Base-by-base conservation (phyloP, 1,140 invertebrate species). In the Nebria ingens region DNA sequence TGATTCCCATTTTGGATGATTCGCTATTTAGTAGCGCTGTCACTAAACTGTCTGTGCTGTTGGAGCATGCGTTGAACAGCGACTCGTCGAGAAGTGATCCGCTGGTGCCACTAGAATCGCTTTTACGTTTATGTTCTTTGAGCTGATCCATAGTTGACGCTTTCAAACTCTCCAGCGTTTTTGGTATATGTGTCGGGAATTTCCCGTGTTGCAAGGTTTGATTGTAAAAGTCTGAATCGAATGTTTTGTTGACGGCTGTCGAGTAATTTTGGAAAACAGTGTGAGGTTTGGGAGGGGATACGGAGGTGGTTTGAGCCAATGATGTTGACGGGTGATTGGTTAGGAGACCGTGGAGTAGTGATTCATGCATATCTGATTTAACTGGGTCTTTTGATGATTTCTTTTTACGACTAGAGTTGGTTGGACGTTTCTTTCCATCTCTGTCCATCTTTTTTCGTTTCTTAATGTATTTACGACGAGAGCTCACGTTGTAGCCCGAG, bases 401-500 rank as follows among this genome's bases (percentile, higher is more conserved):
- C 52, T 61, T 63, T 21, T 59, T 61, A 1, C 56, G 51, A 17
- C 58, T 63, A 1, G 58, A 29, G 40, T 17, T 17, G 6, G 6
- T n/a, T n/a, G n/a, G n/a, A n/a, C n/a, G 40, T 45, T 45, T 45
- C 19, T 59, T 55, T 0, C n/a, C 21, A 11, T 65, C 63, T 1
- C 51, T 40, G 21, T 59, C 55, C 13, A 19, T 38, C 12, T 51
- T 51, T 22, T 56, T 59, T 1, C 59, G 60, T 52, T 65, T 71
- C 52, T 70, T 67, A 57, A 70, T 74, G 51, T 68, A 65, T 51
- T 74, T 75, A 12, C 65, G 66, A 20, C 56, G 68, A 45, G 71
- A 70, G 50, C 73, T 74, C 2, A 75, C 68, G 59, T 76, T 76
- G 53, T 77, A 78, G 3, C 77, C 77, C 21, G 74, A 77, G 51